Conservation (phyloP, 2,888 invertebrate genomes). For the Syrphus vitripennis region DNA sequence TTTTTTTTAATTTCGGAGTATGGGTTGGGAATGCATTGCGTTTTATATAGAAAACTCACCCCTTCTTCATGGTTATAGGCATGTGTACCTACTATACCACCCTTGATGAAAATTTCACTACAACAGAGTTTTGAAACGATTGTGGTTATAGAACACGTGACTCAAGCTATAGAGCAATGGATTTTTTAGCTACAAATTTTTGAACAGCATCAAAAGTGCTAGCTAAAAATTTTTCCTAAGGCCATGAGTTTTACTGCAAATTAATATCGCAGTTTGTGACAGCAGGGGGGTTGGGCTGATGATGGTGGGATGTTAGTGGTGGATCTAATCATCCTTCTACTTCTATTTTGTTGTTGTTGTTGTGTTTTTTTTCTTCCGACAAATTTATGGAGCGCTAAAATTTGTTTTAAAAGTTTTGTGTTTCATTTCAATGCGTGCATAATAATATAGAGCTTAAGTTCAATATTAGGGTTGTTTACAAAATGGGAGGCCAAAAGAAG, state of each 20-base stretch:
- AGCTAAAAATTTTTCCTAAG: constrained; percentile 40
- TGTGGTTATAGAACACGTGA: constrained; percentile 67
- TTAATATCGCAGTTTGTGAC: constrained; percentile 47
- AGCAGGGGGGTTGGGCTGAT: not conserved
- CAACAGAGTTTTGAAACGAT: constrained; percentile 58
- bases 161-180: constrained; percentile 15
- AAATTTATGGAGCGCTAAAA: constrained; percentile 68
- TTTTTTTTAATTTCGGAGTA: constrained; percentile 21
- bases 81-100: constrained; percentile 17
- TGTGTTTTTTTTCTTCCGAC: not conserved
- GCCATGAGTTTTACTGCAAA: constrained; percentile 61
- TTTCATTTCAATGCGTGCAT: constrained; percentile 16
- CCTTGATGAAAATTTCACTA: constrained; percentile 25
- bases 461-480: constrained; percentile 5
- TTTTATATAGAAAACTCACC: constrained; percentile 28
- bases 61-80: constrained; percentile 23
- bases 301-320: constrained; percentile 12
- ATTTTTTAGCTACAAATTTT: constrained; percentile 23
- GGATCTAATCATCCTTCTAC: constrained; percentile 14
- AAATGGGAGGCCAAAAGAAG: not conserved
- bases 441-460: constrained; percentile 10
- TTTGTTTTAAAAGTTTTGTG: constrained; percentile 47
- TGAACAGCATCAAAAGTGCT: constrained; percentile 9
- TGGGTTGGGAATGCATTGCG: constrained; percentile 25
- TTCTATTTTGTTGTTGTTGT: not conserved